Conservation (phyloP, 1,140 invertebrate genomes). For the Trichonephila clavipes region DNA sequence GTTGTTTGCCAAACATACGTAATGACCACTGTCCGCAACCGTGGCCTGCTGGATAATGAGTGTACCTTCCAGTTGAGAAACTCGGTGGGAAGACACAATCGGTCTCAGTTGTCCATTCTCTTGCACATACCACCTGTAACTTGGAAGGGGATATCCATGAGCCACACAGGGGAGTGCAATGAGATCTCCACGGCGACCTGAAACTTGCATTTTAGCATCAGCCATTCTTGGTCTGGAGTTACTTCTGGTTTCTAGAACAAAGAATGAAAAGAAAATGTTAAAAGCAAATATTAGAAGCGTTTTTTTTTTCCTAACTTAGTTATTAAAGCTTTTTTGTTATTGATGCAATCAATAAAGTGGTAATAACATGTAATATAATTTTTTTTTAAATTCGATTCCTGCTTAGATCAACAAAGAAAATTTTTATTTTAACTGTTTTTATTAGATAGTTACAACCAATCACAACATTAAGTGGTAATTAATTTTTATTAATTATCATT, state of each 20-base stretch:
- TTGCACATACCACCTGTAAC: slow-evolving; percentile 78
- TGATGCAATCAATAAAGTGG: too few species aligned
- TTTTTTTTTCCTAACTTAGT: too few species aligned
- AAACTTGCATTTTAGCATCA: slow-evolving; percentile 77
- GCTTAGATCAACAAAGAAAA: too few species aligned
- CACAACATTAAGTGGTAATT: too few species aligned
- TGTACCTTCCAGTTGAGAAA: slow-evolving; percentile 75
- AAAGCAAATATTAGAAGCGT: background rate
- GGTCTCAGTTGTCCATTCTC: slow-evolving; percentile 65
- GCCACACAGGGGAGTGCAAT: slow-evolving; percentile 81
- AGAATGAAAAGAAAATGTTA: background rate
- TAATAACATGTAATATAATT: too few species aligned
- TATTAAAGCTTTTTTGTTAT: too few species aligned
- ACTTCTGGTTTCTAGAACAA: slow-evolving; percentile 56
- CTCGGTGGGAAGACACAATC: slow-evolving; percentile 17
- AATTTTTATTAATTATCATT: too few species aligned
- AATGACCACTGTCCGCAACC: slow-evolving; percentile 75
- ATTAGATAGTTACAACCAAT: too few species aligned
- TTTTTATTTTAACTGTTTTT: too few species aligned
- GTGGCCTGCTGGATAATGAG: slow-evolving; percentile 76
- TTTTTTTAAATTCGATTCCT: too few species aligned
- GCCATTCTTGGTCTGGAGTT: slow-evolving; percentile 76
- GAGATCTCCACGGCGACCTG: slow-evolving; percentile 78
- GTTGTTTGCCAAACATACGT: slow-evolving; percentile 77
- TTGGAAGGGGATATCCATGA: slow-evolving; percentile 79